Evolutionary conservation across 1,140 invertebrate genomes (phyloP), one percentile per base, ranked within the genome.

Genomic region (Lordiphosa collinella): DNA sequence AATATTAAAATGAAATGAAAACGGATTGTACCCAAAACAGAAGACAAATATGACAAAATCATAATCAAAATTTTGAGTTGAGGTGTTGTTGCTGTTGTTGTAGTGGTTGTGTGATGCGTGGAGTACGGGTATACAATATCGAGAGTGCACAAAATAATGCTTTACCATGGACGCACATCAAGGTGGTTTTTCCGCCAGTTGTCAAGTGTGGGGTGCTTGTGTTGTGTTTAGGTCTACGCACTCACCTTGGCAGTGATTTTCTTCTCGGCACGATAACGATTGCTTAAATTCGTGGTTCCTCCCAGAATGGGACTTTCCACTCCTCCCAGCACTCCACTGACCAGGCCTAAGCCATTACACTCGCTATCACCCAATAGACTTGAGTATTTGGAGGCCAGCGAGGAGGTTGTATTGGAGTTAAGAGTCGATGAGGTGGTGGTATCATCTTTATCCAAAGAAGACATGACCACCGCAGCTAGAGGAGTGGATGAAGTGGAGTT

Each of bases 221-320:
- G 18, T 32, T 29, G 16, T 7, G 10, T 36, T 29, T 32, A 35
- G 22, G 1, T 34, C 10, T 6, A 10, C 8, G 1, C 9, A 64
- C 79, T 86, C 50, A 88, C 87, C 87, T 88, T 88, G 84, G 87
- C 87, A 88, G 87, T 88, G 85, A 82, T 87, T 88, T 88, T 88
- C 80, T 89, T 89, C 66, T 89, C 88, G 14, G 88, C 65, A 10
- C 88, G 73, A 67, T 84, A 89, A 18, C 88, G 88, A 70, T 88
- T 89, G 46, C 66, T 74, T 37, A 88, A 66, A 61, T 76, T 86
- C 59, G 71, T 68, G 9, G 70, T 63, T 35, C 72, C 69, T 37
- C 63, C 73, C 16, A 74, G 56, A 7, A 70, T 52, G 31, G 76
- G 75, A 59, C 76, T 82, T 7, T 82, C 76, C 4, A 69, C 46